These are phyloP conservation scores for Radopholus similis DNA, from an alignment of 1,140 invertebrate genomes.

Conservation along the genomic window DNA sequence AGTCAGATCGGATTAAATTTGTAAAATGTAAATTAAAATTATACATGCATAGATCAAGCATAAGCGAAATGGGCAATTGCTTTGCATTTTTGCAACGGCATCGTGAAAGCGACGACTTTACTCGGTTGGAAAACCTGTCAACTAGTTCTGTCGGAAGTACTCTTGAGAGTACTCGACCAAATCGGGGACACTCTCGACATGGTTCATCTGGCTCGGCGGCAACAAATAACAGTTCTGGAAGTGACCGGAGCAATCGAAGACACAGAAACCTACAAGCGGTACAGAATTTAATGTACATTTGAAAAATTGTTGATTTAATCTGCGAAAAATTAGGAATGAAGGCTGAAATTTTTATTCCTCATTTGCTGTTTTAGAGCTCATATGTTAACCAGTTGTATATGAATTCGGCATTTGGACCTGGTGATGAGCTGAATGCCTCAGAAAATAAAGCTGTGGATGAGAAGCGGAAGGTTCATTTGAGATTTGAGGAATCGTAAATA, in stretches of 20 bases:
- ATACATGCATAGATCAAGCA: too few species aligned
- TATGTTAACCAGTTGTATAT: constrained; percentile 47
- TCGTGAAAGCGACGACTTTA: constrained; percentile 22
- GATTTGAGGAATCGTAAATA: neutral
- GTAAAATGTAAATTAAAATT: too few species aligned
- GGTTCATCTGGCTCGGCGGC: neutral
- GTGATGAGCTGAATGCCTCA: constrained; percentile 18
- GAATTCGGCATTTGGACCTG: constrained; percentile 28
- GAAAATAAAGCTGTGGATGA: constrained; percentile 38
- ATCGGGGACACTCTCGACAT: neutral
- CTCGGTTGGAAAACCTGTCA: constrained; percentile 16
- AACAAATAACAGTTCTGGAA: neutral
- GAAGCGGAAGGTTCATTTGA: constrained; percentile 33
- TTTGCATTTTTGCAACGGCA: constrained; percentile 20
- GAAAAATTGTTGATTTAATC: neutral
- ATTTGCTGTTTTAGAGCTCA: constrained; percentile 37
- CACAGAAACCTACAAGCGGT: constrained; percentile 18
- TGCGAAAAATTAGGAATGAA: neutral
- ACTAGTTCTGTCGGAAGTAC: neutral
- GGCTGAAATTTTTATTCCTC: neutral
- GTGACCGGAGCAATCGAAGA: neutral
- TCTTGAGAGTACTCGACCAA: neutral
- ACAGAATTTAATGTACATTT: neutral
- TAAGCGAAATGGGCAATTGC: constrained; percentile 35
- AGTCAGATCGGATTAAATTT: too few species aligned